Percentiles rank a stretch among this genome's conserved stretches.
Evolutionary conservation across 2,888 invertebrate genomes (phyloP).

Genomic region (Netelia virgata): DNA sequence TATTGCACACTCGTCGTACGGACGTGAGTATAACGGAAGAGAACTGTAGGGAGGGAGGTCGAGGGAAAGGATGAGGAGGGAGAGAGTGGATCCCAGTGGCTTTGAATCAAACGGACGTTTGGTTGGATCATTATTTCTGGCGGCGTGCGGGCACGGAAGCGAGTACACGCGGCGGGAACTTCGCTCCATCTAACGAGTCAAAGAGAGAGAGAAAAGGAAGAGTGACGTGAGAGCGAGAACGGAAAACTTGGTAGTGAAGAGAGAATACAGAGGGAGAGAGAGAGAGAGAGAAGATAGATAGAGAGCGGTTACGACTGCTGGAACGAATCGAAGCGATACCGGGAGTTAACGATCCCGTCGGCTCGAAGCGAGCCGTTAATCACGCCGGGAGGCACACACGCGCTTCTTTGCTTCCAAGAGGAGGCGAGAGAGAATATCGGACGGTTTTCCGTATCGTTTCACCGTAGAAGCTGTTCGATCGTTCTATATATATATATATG

Average conservation of each 20-base stretch:
- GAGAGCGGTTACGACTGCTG: constrained; percentile 62
- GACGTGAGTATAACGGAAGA: neutral
- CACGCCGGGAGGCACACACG: constrained; percentile 66
- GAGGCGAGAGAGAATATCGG: constrained; percentile 58
- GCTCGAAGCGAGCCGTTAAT: constrained; percentile 69
- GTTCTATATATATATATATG: neutral
- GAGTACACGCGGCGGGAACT: constrained; percentile 46
- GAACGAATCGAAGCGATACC: constrained; percentile 70
- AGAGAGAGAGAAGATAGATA: constrained; percentile 57
- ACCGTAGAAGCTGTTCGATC: constrained; percentile 57
- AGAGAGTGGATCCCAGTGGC: constrained; percentile 42
- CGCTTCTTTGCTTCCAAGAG: constrained; percentile 48
- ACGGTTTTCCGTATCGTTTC: constrained; percentile 68
- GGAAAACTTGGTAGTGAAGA: constrained; percentile 29
- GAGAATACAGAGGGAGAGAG: constrained; percentile 47
- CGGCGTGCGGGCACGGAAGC: constrained; percentile 62
- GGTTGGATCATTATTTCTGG: constrained; percentile 68
- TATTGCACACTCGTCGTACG: neutral
- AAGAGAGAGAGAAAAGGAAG: constrained; percentile 48
- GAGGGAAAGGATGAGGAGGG: constrained; percentile 20
- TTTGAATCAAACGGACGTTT: constrained; percentile 67
- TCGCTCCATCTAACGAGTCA: constrained; percentile 63
- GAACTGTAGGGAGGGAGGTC: neutral
- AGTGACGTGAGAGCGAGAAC: constrained; percentile 43
- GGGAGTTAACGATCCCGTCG: constrained; percentile 73